These are phyloP conservation scores for Dreissena polymorpha DNA, from an alignment of 1,140 invertebrate genomes.

Conservation along the genomic window DNA sequence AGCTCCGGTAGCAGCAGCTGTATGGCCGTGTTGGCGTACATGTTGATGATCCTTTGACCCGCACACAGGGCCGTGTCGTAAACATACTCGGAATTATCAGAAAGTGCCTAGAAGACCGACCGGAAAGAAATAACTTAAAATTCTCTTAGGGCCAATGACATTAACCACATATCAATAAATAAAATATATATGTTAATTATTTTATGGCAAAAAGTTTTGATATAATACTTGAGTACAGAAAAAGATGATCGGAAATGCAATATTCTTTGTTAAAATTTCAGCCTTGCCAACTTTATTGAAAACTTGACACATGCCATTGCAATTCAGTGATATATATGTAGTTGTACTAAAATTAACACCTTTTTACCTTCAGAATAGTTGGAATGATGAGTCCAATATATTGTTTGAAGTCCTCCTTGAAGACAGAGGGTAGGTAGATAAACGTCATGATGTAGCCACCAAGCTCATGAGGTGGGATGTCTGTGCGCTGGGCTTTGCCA, in stretches of 20 bases:
- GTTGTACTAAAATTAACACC: background rate
- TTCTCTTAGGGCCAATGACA: too few species aligned
- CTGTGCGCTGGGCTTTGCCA: conserved; percentile 90
- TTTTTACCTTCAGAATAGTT: conserved; percentile 93
- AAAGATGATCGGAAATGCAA: too few species aligned
- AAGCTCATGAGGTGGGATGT: conserved; percentile 98
- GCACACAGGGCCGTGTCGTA: conserved; percentile 97
- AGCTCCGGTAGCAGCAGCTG: conserved; percentile 95
- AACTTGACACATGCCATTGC: too few species aligned
- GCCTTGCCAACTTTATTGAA: too few species aligned
- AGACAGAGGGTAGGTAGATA: conserved; percentile 99
- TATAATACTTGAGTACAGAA: too few species aligned
- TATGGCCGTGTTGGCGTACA: conserved; percentile 98
- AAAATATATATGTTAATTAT: too few species aligned
- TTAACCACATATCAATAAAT: too few species aligned
- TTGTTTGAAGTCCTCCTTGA: conserved; percentile 95
- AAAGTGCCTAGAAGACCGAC: conserved; percentile 86
- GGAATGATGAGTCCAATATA: conserved; percentile 99
- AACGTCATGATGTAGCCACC: conserved; percentile 99
- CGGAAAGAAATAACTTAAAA: too few species aligned
- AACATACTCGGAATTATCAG: conserved; percentile 99
- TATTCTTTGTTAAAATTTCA: too few species aligned
- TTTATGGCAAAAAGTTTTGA: too few species aligned
- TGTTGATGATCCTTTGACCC: conserved; percentile 97
- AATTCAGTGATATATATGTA: too few species aligned